Evolutionary conservation across 2,888 invertebrate genomes (phyloP).

Genomic region (Holacanthella duospinosa): DNA sequence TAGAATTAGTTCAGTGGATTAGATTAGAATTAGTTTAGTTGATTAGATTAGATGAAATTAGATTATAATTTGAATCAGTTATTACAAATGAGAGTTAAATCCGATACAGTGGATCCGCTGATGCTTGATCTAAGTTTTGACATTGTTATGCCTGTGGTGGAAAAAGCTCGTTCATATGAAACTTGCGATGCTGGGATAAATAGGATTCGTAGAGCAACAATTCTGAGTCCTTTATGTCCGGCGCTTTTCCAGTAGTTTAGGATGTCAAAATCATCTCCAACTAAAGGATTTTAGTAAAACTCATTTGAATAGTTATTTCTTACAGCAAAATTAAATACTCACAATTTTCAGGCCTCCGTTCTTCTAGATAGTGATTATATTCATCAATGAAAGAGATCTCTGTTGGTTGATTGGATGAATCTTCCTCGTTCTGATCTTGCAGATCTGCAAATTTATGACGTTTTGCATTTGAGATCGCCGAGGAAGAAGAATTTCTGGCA

Average conservation of each 20-base stretch:
- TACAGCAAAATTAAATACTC: too few species aligned
- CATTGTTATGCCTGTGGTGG: background rate
- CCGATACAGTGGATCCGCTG: background rate
- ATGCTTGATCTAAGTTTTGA: background rate
- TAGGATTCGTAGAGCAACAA: background rate
- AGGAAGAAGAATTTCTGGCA: background rate
- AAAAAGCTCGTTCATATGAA: background rate
- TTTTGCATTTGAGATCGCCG: too few species aligned
- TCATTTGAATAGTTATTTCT: too few species aligned
- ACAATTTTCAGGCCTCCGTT: too few species aligned
- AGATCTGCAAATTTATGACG: background rate
- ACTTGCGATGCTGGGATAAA: background rate
- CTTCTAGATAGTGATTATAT: too few species aligned
- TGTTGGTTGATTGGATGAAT: too few species aligned
- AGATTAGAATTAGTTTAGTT: too few species aligned
- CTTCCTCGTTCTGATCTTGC: too few species aligned
- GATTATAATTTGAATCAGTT: too few species aligned
- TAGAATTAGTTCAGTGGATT: too few species aligned
- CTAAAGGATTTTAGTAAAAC: background rate
- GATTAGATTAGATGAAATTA: too few species aligned
- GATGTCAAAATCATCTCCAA: background rate
- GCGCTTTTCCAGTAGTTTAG: background rate
- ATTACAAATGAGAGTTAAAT: background rate
- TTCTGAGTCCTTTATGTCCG: background rate
- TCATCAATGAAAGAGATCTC: too few species aligned